Percentiles rank a stretch among this genome's conserved stretches.
These are phyloP conservation scores for Urechis unicinctus DNA, from an alignment of 2,888 invertebrate species.

Conservation along the genomic window DNA sequence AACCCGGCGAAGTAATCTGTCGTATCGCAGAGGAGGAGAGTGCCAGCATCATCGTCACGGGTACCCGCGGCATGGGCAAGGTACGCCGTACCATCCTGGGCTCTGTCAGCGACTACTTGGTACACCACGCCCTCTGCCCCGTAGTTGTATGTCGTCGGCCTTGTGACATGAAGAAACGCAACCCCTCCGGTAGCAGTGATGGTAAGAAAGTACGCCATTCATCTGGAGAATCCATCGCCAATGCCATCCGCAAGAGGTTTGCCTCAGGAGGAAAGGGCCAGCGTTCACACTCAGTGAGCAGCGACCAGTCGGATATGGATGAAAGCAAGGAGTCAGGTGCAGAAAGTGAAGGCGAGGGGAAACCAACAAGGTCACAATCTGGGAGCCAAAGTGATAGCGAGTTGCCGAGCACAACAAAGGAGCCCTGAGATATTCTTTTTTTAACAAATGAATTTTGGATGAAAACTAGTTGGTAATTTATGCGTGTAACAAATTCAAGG, in stretches of 20 bases:
- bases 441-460: too few species aligned
- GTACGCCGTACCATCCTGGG: constrained; percentile 20
- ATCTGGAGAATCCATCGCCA: constrained; percentile 19
- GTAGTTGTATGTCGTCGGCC: constrained; percentile 21
- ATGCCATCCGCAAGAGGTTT: background rate
- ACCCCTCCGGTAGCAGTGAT: constrained; percentile 2
- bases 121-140: constrained; percentile 25
- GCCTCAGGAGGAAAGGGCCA: background rate
- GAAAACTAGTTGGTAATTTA: too few species aligned
- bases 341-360: too few species aligned
- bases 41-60: constrained; percentile 20
- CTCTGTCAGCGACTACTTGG: constrained; percentile 22
- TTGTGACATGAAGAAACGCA: constrained; percentile 3
- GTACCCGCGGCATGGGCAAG: constrained; percentile 20
- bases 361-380: too few species aligned
- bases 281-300: background rate
- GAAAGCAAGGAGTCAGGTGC: background rate
- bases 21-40: constrained; percentile 20
- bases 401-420: too few species aligned
- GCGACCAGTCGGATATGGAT: background rate
- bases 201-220: constrained; percentile 17
- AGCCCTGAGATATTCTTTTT: too few species aligned
- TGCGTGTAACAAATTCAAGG: too few species aligned
- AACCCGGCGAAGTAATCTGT: constrained; percentile 21
- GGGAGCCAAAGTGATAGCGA: too few species aligned